Evolutionary conservation across 2,113 vertebrate genomes (phyloP), one percentile per base, ranked within the genome.

Genomic region (Podilymbus podiceps): DNA sequence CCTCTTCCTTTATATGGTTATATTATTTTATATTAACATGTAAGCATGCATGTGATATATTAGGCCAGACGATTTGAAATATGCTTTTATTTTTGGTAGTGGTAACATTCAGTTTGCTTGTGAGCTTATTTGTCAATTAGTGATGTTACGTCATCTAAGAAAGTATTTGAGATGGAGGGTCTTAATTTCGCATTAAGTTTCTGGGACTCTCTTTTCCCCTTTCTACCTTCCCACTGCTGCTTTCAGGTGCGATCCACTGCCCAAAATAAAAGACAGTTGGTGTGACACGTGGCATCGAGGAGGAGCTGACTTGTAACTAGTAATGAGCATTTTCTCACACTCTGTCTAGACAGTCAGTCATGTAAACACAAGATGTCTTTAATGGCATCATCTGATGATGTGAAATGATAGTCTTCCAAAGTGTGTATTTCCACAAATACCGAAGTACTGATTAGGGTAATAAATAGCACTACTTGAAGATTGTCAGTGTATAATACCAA

Each of bases 351-450:
- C 73, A 81, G 72, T 81, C 89, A 93, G 56, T 92, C 74, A 60
- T 78, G 72, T 72, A 93, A 95, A 94, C 85, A 86, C 92, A 96
- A 73, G 64, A 81, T 94, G 73, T 68, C 83, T 91, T 94, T 82
- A 92, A 82, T 86, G 72, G 69, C 62, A 83, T 93, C 78, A 90
- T 89, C 74, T 79, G 75, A 93, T 95, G 46, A 93, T 80, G 81
- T 87, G 80, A 92, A 77, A 86, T 90, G 14, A 72, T 93, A 86
- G 66, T 89, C 58, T 94, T 91, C 66, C 67, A 89, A 74, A 78
- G 69, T 60, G 16, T 85, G 38, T 91, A 38, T 71, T 81, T 91
- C 44, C 53, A 50, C 35, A 88, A 93, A 76, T 47, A 49, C 62
- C 1, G 1, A 72, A 75, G 27, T 82, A 59, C 19, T 60, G n/a